phyloP scores from a whole-genome alignment of 2,113 vertebrate genomes.

The Amblyornis subalaris region DNA sequence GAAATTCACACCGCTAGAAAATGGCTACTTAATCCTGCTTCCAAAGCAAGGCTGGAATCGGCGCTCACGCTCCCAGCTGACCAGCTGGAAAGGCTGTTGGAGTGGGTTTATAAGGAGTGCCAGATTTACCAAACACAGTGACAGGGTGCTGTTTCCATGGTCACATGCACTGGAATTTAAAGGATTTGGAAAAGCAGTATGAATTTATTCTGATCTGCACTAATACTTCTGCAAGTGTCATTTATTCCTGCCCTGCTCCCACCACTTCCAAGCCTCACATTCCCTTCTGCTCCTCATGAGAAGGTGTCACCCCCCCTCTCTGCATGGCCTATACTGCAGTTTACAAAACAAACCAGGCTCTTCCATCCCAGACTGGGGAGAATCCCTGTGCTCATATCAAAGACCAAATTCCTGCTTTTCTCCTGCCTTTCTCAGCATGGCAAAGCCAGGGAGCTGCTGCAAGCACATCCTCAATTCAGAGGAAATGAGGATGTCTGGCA shows the following conservation, averaged over 20 bases:
- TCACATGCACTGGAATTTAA: not conserved
- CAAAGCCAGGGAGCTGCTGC: not conserved
- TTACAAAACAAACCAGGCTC: not conserved
- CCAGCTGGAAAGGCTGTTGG: not conserved
- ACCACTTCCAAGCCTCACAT: not conserved
- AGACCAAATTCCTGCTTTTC: not conserved
- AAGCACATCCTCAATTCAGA: not conserved
- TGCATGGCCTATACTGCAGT: accelerated
- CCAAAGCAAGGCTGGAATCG: not conserved
- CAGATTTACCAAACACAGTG: not conserved
- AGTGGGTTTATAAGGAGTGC: not conserved
- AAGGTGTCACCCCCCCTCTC: not conserved
- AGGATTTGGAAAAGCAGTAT: not conserved
- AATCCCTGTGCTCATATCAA: accelerated
- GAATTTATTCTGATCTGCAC: not conserved
- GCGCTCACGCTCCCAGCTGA: not conserved
- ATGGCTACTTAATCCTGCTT: not conserved
- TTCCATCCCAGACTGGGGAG: not conserved
- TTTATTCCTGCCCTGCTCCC: not conserved
- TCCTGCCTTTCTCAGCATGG: not conserved
- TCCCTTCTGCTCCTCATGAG: not conserved
- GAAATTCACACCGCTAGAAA: not conserved
- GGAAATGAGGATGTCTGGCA: not conserved
- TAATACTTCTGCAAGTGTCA: not conserved
- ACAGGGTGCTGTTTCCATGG: not conserved